phyloP scores from a whole-genome alignment of 1,140 invertebrate genomes.

The Meloidogyne floridensis region DNA sequence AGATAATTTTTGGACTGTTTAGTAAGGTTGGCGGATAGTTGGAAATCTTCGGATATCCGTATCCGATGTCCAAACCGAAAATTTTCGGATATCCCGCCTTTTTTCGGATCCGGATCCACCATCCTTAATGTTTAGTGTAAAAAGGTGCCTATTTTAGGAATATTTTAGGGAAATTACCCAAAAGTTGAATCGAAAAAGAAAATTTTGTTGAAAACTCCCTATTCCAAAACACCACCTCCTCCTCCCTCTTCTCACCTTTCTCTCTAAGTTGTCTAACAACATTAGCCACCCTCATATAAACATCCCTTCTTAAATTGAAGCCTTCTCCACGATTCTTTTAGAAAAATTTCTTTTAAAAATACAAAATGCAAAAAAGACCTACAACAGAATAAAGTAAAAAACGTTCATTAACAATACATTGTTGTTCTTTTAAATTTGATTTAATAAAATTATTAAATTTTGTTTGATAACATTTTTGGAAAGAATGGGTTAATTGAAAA shows the following conservation, averaged over 20 bases:
- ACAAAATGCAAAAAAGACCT: not conserved
- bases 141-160: too few species aligned
- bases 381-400: slow-evolving; percentile 40
- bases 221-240: too few species aligned
- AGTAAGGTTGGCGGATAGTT: too few species aligned
- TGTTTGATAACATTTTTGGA: not conserved
- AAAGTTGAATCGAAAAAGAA: too few species aligned
- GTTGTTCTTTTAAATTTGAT: not conserved
- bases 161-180: too few species aligned
- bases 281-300: slow-evolving; percentile 86
- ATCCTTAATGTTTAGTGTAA: too few species aligned
- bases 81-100: too few species aligned
- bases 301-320: slow-evolving; percentile 92
- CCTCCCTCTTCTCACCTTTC: slow-evolving; percentile 47
- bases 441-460: not conserved
- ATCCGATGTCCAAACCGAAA: too few species aligned
- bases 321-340: slow-evolving; percentile 89
- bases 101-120: too few species aligned
- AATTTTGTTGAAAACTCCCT: too few species aligned
- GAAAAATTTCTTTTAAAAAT: not conserved
- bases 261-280: slow-evolving; percentile 75
- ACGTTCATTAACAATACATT: not conserved
- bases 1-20: too few species aligned
- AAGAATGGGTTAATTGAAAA: not conserved
- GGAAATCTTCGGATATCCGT: too few species aligned